These are phyloP conservation scores for Percopsis transmontana DNA, from an alignment of 2,113 vertebrate species.

Conservation along the genomic window DNA sequence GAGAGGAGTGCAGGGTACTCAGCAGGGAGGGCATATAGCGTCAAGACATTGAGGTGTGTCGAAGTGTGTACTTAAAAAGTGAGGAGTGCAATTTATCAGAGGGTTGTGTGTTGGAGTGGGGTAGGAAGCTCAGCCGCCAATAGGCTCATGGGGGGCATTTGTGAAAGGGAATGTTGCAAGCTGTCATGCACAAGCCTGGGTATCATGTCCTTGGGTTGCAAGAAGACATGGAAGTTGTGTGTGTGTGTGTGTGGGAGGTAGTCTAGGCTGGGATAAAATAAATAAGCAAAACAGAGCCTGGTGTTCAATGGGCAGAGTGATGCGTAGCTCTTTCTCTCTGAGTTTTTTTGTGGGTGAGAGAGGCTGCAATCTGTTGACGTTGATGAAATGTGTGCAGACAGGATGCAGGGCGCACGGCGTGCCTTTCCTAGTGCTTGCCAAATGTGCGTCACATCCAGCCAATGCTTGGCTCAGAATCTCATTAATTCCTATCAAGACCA, in stretches of 20 bases:
- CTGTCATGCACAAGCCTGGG: conserved; percentile 78
- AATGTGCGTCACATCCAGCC: conserved; percentile 67
- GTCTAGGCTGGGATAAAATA: conserved; percentile 32
- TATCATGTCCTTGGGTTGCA: conserved; percentile 75
- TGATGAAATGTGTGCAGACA: conserved; percentile 77
- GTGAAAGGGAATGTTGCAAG: conserved; percentile 80
- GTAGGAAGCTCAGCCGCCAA: conserved; percentile 83
- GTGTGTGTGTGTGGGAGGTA: conserved; percentile 15
- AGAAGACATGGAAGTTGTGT: conserved; percentile 27
- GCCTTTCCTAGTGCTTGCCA: conserved; percentile 78
- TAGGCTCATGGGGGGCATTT: conserved; percentile 84
- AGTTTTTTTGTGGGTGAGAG: conserved; percentile 53
- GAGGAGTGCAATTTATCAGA: conserved; percentile 79
- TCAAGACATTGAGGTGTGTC: too few species aligned
- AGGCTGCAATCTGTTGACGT: conserved; percentile 58
- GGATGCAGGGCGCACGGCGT: conserved; percentile 73
- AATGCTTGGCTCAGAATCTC: conserved; percentile 54
- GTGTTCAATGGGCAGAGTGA: conserved; percentile 82
- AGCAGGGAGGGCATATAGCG: too few species aligned
- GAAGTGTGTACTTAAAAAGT: conserved; percentile 58
- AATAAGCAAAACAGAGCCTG: conserved; percentile 80
- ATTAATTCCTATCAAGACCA: conserved; percentile 72
- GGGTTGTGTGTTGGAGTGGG: too few species aligned
- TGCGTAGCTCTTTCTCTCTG: conserved; percentile 42
- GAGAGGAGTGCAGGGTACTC: too few species aligned